Conservation (phyloP, 2,113 vertebrate genomes). For the Thunnus thynnus region DNA sequence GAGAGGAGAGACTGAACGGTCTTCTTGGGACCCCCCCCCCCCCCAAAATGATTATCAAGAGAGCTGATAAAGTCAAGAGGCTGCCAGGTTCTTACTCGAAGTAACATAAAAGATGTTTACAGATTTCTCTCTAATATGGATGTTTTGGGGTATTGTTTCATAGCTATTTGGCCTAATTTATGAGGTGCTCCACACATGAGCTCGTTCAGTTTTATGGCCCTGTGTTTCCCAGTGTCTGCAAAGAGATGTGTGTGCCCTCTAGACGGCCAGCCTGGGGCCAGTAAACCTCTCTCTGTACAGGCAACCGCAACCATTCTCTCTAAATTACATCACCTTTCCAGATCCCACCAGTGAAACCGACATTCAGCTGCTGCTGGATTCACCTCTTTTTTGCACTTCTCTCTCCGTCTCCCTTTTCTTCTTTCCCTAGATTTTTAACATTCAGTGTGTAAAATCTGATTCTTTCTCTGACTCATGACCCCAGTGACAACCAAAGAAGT, state of each 20-base stretch:
- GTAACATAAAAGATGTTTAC: constrained; percentile 67
- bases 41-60: constrained; percentile 33
- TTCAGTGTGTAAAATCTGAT: not conserved
- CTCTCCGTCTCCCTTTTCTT: constrained; percentile 7
- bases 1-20: constrained; percentile 2
- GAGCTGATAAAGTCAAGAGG: constrained; percentile 32
- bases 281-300: constrained; percentile 75
- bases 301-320: constrained; percentile 77
- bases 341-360: constrained; percentile 68
- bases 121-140: constrained; percentile 54
- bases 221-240: constrained; percentile 74
- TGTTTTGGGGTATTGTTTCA: constrained; percentile 77
- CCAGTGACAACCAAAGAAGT: not conserved
- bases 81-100: constrained; percentile 50
- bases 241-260: constrained; percentile 73
- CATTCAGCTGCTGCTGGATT: constrained; percentile 67
- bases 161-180: constrained; percentile 78
- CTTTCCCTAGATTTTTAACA: not conserved
- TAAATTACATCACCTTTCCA: constrained; percentile 83
- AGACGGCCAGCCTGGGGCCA: constrained; percentile 76
- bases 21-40: not conserved
- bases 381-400: constrained; percentile 42
- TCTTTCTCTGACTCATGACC: not conserved
- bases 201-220: constrained; percentile 72
- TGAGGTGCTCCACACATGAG: constrained; percentile 74